phyloP scores from a whole-genome alignment of 1,140 invertebrate genomes.

The Lepeophtheirus salmonis region DNA sequence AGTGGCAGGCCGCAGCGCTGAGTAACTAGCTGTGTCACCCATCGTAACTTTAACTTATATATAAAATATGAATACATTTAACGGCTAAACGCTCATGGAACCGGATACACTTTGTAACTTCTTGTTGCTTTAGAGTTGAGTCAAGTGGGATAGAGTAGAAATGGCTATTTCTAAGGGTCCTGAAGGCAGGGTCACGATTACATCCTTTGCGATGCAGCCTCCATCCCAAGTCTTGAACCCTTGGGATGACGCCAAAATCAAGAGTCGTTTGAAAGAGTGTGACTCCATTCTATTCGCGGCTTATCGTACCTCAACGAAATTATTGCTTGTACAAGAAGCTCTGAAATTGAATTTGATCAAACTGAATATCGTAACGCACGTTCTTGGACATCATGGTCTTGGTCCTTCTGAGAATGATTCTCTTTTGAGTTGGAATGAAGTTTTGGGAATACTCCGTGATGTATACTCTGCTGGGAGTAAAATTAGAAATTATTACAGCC shows the following conservation, averaged over 20 bases:
- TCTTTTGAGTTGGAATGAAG: slow-evolving; percentile 35
- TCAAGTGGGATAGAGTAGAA: no score
- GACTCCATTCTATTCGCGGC: slow-evolving; percentile 56
- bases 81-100: no score
- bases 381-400: slow-evolving; percentile 41
- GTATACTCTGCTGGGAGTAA: slow-evolving; percentile 38
- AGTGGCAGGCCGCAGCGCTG: no score
- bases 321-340: slow-evolving; percentile 44
- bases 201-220: slow-evolving; percentile 7
- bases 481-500: slow-evolving; percentile 19
- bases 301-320: slow-evolving; percentile 60
- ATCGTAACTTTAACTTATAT: no score
- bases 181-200: neutral
- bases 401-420: slow-evolving; percentile 37
- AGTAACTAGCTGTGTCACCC: no score
- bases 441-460: slow-evolving; percentile 40
- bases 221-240: neutral
- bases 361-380: slow-evolving; percentile 32
- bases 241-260: slow-evolving; percentile 1
- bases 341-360: slow-evolving; percentile 41
- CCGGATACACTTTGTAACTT: no score
- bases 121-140: no score
- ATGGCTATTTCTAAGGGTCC: neutral
- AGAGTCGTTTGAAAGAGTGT: slow-evolving; percentile 32
- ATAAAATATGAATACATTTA: no score